Evolutionary conservation across 92 coral and sea anemone genomes (phyloP).

Genomic region (Anthopleura xanthogrammica): DNA sequence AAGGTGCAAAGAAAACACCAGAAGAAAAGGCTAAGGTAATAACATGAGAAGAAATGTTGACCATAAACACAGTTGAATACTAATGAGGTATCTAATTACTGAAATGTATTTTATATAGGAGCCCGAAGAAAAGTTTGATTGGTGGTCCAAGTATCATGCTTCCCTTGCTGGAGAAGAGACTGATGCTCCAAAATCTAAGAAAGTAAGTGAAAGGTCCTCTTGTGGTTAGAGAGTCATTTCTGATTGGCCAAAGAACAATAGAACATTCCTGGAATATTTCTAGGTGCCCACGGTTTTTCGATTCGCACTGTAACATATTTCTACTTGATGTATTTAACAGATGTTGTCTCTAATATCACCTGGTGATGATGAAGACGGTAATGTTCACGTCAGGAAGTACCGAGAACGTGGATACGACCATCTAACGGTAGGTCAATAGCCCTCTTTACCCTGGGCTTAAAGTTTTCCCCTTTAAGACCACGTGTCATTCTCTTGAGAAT

Average conservation of each 20-base stretch:
- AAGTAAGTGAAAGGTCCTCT: conserved; percentile 22
- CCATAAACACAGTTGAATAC: too few species aligned
- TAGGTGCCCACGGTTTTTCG: too few species aligned
- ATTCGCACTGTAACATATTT: too few species aligned
- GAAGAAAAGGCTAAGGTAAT: conserved; percentile 45
- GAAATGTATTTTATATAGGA: conserved; percentile 27
- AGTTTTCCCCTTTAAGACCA: neutral
- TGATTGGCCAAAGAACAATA: too few species aligned
- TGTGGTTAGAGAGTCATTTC: too few species aligned
- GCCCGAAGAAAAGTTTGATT: conserved; percentile 70
- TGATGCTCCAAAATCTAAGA: conserved; percentile 2
- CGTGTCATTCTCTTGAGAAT: neutral
- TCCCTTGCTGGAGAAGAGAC: conserved; percentile 45
- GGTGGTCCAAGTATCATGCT: conserved; percentile 94
- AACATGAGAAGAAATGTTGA: neutral
- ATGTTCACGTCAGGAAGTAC: conserved; percentile 58
- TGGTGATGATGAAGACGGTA: conserved; percentile 49
- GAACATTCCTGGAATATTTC: too few species aligned
- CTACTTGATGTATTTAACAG: conserved; percentile 18
- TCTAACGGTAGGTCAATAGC: conserved; percentile 50
- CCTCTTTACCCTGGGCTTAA: neutral
- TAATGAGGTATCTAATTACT: neutral
- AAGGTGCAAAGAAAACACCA: conserved; percentile 39
- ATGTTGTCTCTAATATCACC: conserved; percentile 46
- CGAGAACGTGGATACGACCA: conserved; percentile 79